Evolutionary conservation across 1,140 invertebrate genomes (phyloP).

Genomic region (Pseudomyrmex sp.): DNA sequence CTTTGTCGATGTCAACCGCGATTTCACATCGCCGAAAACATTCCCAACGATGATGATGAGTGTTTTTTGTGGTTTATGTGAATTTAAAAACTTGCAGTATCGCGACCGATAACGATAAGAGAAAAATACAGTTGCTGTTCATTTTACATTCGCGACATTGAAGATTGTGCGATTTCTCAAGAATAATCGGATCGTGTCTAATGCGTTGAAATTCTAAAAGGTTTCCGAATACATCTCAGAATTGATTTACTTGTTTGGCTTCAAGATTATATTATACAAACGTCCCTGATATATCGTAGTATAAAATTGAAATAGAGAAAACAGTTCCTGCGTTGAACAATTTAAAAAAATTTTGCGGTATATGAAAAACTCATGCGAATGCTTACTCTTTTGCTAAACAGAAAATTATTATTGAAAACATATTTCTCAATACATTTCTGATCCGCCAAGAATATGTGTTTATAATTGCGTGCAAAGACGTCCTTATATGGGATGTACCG

Average conservation of each 20-base stretch:
- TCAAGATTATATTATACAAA: not conserved
- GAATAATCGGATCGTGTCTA: conserved; percentile 25
- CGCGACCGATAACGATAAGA: not conserved
- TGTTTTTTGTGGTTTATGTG: not conserved
- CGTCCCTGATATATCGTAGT: not conserved
- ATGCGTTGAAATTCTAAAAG: not conserved
- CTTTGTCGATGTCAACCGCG: not conserved
- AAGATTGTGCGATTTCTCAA: not conserved
- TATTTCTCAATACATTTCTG: not conserved
- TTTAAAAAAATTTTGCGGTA: too few relatives aligned
- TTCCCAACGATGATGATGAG: not conserved
- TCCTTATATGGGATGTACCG: conserved; percentile 14
- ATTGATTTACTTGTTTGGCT: conserved; percentile 24
- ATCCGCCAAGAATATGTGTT: not conserved
- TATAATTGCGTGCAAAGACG: conserved; percentile 21
- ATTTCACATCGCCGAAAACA: not conserved
- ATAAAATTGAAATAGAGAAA: too few relatives aligned
- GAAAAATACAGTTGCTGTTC: not conserved
- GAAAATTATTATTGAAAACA: not conserved
- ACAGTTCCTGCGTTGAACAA: too few relatives aligned
- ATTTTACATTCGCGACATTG: not conserved
- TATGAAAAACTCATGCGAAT: too few relatives aligned
- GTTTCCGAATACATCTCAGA: conserved; percentile 3
- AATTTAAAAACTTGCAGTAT: too few relatives aligned
- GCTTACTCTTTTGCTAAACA: too few relatives aligned